Evolutionary conservation across 2,888 invertebrate genomes (phyloP).

Genomic region (Glyphotaelius pellucidus): DNA sequence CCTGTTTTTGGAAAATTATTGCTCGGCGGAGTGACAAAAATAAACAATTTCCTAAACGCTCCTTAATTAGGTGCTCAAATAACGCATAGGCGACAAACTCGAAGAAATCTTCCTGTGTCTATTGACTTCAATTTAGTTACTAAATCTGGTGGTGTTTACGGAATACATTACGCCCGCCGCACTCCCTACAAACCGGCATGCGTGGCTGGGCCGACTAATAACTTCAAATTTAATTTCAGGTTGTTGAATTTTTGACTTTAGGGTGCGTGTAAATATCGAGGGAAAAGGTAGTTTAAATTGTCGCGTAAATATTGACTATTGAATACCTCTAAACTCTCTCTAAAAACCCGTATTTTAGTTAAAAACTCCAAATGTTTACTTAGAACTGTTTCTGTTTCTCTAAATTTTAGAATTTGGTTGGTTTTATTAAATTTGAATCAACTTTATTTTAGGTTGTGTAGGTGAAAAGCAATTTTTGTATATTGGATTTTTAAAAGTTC

Average conservation of each 20-base stretch:
- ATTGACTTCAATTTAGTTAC: background rate
- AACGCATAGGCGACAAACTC: background rate
- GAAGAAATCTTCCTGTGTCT: background rate
- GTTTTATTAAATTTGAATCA: background rate
- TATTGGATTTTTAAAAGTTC: background rate
- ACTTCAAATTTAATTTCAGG: slow-evolving; percentile 22
- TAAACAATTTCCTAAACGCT: background rate
- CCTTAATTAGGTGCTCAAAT: background rate
- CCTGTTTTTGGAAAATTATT: background rate
- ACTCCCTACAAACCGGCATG: background rate
- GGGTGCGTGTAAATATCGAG: slow-evolving; percentile 7
- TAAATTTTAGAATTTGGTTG: background rate
- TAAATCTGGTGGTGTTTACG: background rate
- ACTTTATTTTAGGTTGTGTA: background rate
- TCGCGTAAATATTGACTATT: background rate
- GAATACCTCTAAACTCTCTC: background rate
- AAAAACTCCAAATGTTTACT: background rate
- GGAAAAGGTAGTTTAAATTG: background rate
- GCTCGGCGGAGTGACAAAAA: background rate
- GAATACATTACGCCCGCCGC: background rate
- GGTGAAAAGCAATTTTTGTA: background rate
- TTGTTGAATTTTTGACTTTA: slow-evolving; percentile 23
- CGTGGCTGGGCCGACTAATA: slow-evolving; percentile 8
- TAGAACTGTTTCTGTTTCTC: background rate
- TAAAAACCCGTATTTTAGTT: background rate